Percentiles rank a stretch among this genome's conserved stretches.
Evolutionary conservation across 2,888 invertebrate genomes (phyloP).

Genomic region (Polylopha cassiicola): DNA sequence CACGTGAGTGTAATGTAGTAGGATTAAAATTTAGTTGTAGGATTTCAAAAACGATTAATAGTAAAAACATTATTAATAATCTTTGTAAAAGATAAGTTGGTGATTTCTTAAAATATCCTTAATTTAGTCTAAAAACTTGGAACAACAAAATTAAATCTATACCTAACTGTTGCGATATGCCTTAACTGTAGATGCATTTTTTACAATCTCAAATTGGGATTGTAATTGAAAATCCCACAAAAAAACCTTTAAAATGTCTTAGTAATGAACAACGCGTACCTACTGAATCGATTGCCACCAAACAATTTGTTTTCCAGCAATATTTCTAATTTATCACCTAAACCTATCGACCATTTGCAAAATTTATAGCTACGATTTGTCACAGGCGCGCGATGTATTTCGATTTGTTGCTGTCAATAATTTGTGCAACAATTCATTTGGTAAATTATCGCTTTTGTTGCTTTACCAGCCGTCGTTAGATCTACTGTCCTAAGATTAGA

Average conservation of each 20-base stretch:
- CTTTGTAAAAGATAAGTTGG: too few species aligned
- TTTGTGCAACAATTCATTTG: conserved; percentile 30
- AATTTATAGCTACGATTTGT: conserved; percentile 45
- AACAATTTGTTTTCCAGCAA: conserved; percentile 30
- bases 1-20: too few species aligned
- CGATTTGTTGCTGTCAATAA: conserved; percentile 42
- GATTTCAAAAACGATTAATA: too few species aligned
- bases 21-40: too few species aligned
- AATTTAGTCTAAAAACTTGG: neutral
- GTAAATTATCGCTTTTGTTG: conserved; percentile 22
- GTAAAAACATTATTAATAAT: too few species aligned
- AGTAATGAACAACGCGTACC: conserved; percentile 2
- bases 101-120: neutral
- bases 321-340: conserved; percentile 38
- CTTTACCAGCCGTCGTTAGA: conserved; percentile 7
- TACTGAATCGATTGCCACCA: conserved; percentile 1
- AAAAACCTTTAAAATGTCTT: neutral
- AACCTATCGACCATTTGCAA: conserved; percentile 38
- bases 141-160: neutral
- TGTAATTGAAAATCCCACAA: too few species aligned
- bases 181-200: too few species aligned
- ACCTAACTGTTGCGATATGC: too few species aligned
- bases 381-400: conserved; percentile 39
- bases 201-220: too few species aligned
- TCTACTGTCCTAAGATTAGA: conserved; percentile 8